Conservation (phyloP, 2,888 invertebrate species). For the Perdita meconis region DNA sequence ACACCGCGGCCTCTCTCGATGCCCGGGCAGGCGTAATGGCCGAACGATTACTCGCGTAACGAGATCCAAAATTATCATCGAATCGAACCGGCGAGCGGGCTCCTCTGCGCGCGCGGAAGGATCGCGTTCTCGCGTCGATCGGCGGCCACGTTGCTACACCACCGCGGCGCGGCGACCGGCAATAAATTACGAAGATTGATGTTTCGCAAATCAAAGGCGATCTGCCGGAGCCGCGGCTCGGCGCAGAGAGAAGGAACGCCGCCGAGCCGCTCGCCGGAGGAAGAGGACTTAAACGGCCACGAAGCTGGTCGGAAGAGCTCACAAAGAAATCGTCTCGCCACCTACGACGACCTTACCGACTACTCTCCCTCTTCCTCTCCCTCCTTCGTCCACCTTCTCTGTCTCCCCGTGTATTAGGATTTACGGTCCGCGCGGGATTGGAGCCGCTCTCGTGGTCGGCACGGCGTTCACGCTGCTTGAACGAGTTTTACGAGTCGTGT, state of each 20-base stretch:
- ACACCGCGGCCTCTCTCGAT: slow-evolving; percentile 1
- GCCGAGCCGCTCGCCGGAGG: background rate
- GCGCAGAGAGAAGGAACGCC: slow-evolving; percentile 17
- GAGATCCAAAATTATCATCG: slow-evolving; percentile 42
- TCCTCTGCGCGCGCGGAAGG: slow-evolving; percentile 3
- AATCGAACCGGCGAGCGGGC: slow-evolving; percentile 4
- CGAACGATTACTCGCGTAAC: slow-evolving; percentile 13
- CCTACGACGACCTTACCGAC: slow-evolving; percentile 62
- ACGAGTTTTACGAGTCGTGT: slow-evolving; percentile 72
- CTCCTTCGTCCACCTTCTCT: slow-evolving; percentile 20
- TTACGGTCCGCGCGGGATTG: slow-evolving; percentile 47
- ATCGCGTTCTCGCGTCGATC: slow-evolving; percentile 18
- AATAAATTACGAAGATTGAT: slow-evolving; percentile 73
- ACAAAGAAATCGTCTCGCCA: slow-evolving; percentile 69
- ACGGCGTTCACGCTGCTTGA: slow-evolving; percentile 55
- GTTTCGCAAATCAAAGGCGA: slow-evolving; percentile 71
- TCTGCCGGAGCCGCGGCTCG: slow-evolving; percentile 57
- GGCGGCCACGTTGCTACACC: slow-evolving; percentile 54
- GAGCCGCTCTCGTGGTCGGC: slow-evolving; percentile 48
- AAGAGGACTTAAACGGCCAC: slow-evolving; percentile 43
- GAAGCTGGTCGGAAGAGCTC: slow-evolving; percentile 44
- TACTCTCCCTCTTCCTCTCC: background rate
- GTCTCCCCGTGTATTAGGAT: slow-evolving; percentile 52
- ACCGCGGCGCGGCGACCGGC: slow-evolving; percentile 54
- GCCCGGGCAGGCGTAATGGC: slow-evolving; percentile 15